Evolutionary conservation across 2,113 vertebrate species (phyloP).

Genomic region (Vanacampus margaritifer): DNA sequence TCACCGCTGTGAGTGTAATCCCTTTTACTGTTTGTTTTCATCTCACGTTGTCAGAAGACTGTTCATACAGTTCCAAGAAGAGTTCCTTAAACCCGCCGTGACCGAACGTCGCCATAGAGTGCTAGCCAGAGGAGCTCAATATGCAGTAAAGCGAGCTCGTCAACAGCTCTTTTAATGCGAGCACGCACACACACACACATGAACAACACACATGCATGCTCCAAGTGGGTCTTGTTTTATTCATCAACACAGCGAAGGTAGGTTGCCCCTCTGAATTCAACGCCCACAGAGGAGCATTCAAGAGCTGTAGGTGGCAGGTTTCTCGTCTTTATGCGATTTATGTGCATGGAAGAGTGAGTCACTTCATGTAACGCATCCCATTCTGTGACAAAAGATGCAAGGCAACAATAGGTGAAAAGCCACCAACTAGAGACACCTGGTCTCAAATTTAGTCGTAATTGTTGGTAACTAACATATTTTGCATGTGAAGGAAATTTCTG

Average conservation of each 20-base stretch:
- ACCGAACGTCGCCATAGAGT: conserved; percentile 39
- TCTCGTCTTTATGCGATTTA: conserved; percentile 9
- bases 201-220: conserved; percentile 17
- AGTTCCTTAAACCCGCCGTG: conserved; percentile 25
- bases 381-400: not conserved
- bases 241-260: conserved; percentile 70
- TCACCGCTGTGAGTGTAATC: conserved; percentile 3
- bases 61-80: conserved; percentile 26
- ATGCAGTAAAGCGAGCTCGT: conserved; percentile 61
- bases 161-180: conserved; percentile 45
- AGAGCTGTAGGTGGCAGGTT: conserved; percentile 27
- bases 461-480: no score
- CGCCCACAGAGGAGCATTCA: conserved; percentile 26
- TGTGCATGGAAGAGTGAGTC: not conserved
- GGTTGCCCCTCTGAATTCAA: conserved; percentile 60
- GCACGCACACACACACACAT: conserved; percentile 22
- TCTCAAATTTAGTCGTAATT: no score
- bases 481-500: no score
- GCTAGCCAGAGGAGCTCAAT: conserved; percentile 52
- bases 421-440: no score
- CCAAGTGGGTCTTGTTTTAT: conserved; percentile 74
- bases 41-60: conserved; percentile 26
- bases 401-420: no score
- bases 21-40: conserved; percentile 18
- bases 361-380: not conserved